Conservation (phyloP, 1,140 invertebrate genomes). For the Drosophila nasuta region DNA sequence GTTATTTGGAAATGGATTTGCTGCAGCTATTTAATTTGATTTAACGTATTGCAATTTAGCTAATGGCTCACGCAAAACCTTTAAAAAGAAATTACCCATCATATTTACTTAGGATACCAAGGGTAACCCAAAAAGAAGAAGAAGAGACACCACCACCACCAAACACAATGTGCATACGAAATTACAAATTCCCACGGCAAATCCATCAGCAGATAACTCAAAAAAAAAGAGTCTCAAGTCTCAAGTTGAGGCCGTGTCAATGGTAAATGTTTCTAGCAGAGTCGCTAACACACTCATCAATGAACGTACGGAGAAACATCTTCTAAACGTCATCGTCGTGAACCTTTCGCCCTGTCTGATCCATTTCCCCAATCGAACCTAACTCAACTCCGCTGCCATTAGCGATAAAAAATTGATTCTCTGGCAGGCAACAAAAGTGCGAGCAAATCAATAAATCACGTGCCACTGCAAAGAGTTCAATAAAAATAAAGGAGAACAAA, state of each 20-base stretch:
- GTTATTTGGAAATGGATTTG: background rate
- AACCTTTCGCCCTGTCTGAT: background rate
- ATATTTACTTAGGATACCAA: constrained; percentile 72
- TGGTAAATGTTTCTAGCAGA: constrained; percentile 61
- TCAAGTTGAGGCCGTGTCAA: background rate
- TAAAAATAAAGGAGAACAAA: constrained; percentile 16
- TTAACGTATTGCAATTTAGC: constrained; percentile 70
- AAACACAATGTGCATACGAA: constrained; percentile 75
- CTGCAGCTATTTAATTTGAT: constrained; percentile 68
- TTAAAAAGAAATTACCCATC: constrained; percentile 81
- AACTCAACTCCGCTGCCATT: constrained; percentile 67
- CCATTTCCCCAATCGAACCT: constrained; percentile 45
- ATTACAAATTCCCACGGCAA: constrained; percentile 79
- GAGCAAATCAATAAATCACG: constrained; percentile 76
- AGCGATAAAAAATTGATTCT: constrained; percentile 69
- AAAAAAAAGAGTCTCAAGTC: background rate
- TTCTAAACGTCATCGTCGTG: background rate
- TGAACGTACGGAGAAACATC: constrained; percentile 20
- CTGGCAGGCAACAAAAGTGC: constrained; percentile 40
- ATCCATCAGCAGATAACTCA: constrained; percentile 59
- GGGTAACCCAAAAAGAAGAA: constrained; percentile 39
- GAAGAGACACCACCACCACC: constrained; percentile 35
- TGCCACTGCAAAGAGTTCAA: constrained; percentile 60
- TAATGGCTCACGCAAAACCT: constrained; percentile 77
- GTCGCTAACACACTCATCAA: constrained; percentile 64